These are phyloP conservation scores for Limnephilus auricula DNA, from an alignment of 2,888 invertebrate species.

Conservation along the genomic window DNA sequence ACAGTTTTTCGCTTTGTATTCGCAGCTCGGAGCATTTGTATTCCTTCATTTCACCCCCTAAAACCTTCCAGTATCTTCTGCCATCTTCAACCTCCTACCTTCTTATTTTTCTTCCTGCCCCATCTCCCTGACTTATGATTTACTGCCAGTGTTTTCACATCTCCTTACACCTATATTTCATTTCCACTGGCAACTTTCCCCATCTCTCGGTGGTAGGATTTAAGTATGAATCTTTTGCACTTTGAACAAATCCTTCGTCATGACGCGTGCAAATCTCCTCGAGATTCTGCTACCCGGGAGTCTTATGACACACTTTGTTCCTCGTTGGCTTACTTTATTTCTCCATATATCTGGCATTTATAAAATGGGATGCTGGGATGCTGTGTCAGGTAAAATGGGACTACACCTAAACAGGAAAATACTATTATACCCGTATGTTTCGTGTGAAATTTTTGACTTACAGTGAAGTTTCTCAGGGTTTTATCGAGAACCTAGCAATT, in stretches of 20 bases:
- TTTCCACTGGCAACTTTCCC: conserved; percentile 60
- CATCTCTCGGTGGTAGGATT: conserved; percentile 55
- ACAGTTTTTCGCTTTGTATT: neutral
- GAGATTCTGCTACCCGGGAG: conserved; percentile 48
- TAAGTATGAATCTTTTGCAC: conserved; percentile 30
- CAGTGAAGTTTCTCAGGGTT: no score
- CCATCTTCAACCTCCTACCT: neutral
- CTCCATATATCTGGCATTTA: neutral
- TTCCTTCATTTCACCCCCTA: neutral
- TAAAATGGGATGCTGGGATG: neutral
- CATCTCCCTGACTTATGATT: conserved; percentile 58
- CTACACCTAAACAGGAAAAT: neutral
- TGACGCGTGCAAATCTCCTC: conserved; percentile 59
- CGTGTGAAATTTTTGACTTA: neutral
- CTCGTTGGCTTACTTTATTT: conserved; percentile 62
- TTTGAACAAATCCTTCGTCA: conserved; percentile 62
- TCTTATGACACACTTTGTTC: conserved; percentile 63
- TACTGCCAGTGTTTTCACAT: conserved; percentile 66
- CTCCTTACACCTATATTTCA: conserved; percentile 66
- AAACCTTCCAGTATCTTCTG: neutral
- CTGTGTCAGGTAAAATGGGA: neutral
- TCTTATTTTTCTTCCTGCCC: neutral
- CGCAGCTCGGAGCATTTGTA: neutral
- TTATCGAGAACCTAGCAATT: no score
- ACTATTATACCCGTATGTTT: neutral